Percentiles rank a stretch among this genome's conserved stretches.
These are phyloP conservation scores for Dipodomys stephensi DNA, from an alignment of 2,113 vertebrate species.

Conservation along the genomic window DNA sequence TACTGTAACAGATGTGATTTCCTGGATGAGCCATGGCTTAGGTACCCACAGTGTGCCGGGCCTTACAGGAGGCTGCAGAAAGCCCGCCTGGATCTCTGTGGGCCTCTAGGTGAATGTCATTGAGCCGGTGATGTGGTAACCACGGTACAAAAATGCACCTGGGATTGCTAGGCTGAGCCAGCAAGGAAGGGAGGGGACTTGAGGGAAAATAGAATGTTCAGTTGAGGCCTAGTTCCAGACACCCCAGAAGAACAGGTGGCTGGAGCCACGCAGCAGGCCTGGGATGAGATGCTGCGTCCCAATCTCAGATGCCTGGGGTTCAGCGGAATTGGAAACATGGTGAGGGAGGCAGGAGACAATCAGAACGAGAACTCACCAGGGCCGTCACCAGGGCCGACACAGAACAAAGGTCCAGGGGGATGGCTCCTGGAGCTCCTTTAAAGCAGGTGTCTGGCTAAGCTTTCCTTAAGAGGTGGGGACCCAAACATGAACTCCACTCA, in stretches of 20 bases:
- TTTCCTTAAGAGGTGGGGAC: not conserved
- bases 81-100: too few relatives aligned
- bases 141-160: not conserved
- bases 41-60: not conserved
- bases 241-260: too few relatives aligned
- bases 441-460: not conserved
- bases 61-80: not conserved
- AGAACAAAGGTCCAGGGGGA: not conserved
- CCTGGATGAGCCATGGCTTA: not conserved
- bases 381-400: not conserved
- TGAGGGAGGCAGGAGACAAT: not conserved
- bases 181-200: not conserved
- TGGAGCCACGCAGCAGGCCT: not conserved
- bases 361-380: not conserved
- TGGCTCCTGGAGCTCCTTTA: too few relatives aligned
- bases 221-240: rapidly evolving
- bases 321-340: not conserved
- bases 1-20: not conserved
- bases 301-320: too few relatives aligned
- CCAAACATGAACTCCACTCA: not conserved
- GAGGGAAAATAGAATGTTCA: not conserved
- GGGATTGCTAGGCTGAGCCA: not conserved
- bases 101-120: not conserved
- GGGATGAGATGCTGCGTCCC: not conserved
- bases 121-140: not conserved